phyloP scores from a whole-genome alignment of 92 coral and sea anemone genomes.

The Bergia puertoricense region DNA sequence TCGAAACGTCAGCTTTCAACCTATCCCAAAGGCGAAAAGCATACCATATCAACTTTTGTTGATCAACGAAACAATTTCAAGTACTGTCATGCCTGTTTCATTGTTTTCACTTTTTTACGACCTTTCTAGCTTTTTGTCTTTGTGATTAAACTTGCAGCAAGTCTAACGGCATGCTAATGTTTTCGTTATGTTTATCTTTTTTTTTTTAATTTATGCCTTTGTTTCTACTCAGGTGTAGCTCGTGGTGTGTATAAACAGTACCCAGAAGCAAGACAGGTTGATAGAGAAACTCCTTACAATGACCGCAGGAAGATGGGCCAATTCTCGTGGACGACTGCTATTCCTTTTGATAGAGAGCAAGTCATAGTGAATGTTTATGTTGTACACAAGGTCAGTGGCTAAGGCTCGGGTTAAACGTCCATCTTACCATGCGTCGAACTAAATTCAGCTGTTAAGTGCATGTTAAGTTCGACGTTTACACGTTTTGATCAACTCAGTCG shows the following conservation, averaged over 20 bases:
- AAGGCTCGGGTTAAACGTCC: too few relatives aligned
- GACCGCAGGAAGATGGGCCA: constrained; percentile 90
- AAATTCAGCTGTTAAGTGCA: too few relatives aligned
- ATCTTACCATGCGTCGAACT: too few relatives aligned
- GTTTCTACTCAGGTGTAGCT: constrained; percentile 47
- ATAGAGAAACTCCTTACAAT: constrained; percentile 78
- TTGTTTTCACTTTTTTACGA: too few relatives aligned
- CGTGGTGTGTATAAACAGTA: constrained; percentile 64
- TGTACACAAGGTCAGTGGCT: constrained; percentile 69
- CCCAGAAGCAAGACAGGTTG: constrained; percentile 65
- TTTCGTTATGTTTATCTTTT: background rate
- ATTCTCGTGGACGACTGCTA: constrained; percentile 62
- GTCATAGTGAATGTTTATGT: constrained; percentile 77
- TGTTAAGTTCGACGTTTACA: too few relatives aligned
- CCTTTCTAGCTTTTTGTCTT: too few relatives aligned
- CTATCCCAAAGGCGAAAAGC: too few relatives aligned
- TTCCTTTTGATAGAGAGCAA: constrained; percentile 49
- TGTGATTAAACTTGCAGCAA: background rate
- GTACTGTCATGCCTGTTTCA: too few relatives aligned
- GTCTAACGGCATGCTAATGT: background rate
- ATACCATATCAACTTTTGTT: too few relatives aligned
- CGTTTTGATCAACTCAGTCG: too few relatives aligned
- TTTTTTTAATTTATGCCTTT: background rate
- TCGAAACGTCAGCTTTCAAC: too few relatives aligned
- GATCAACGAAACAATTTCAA: too few relatives aligned